Evolutionary conservation across 2,888 invertebrate species (phyloP).

Genomic region (Metalampra italica): DNA sequence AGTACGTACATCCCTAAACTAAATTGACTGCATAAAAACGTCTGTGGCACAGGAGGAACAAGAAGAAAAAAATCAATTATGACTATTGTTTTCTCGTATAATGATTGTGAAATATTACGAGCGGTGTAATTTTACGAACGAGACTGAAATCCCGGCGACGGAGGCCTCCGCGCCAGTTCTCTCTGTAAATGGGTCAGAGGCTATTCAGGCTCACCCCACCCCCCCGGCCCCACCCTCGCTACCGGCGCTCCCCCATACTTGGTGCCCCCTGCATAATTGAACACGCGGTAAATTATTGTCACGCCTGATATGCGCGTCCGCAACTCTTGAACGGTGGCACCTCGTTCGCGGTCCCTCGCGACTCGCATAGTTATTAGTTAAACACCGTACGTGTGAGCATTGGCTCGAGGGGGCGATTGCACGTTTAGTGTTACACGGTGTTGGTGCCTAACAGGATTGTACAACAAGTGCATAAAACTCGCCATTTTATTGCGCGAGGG

Average conservation of each 20-base stretch:
- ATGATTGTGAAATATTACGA: constrained; percentile 26
- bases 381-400: neutral
- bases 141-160: constrained; percentile 44
- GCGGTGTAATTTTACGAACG: constrained; percentile 27
- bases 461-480: too few relatives aligned
- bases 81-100: constrained; percentile 8
- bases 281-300: constrained; percentile 72
- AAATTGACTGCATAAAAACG: constrained; percentile 7
- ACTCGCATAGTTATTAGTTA: constrained; percentile 16
- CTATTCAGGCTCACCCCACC: constrained; percentile 49
- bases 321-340: constrained; percentile 36
- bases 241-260: constrained; percentile 42
- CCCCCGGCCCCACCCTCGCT: constrained; percentile 23
- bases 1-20: too few relatives aligned
- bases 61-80: constrained; percentile 3
- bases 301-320: constrained; percentile 48
- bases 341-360: constrained; percentile 17
- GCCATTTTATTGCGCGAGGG: too few relatives aligned
- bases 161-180: constrained; percentile 49
- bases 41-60: neutral
- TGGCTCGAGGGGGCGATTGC: constrained; percentile 7
- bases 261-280: constrained; percentile 73
- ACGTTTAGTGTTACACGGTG: constrained; percentile 1
- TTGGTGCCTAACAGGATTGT: too few relatives aligned
- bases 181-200: constrained; percentile 73